A percentile compares a stretch with the other conserved stretches of the same genome.
These are phyloP conservation scores for Prosopocoilus inquinatus DNA, from an alignment of 2,888 invertebrate genomes.

Conservation along the genomic window DNA sequence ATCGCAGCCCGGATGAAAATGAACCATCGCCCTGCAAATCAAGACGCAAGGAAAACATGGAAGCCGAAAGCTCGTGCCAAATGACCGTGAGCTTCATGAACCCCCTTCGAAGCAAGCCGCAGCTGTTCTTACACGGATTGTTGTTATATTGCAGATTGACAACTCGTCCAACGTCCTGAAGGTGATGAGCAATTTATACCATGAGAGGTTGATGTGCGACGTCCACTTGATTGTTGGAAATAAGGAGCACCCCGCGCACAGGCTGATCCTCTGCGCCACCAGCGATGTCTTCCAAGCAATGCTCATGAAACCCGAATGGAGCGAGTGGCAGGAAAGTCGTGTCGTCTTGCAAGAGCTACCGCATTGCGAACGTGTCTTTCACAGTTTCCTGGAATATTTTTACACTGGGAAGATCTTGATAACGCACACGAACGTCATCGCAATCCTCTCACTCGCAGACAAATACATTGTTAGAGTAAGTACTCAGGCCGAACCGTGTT, in stretches of 20 bases:
- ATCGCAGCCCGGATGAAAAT: constrained; percentile 6
- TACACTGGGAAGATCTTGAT: constrained; percentile 90
- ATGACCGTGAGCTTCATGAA: constrained; percentile 21
- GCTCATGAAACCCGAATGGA: constrained; percentile 90
- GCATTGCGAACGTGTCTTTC: constrained; percentile 81
- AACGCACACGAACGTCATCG: constrained; percentile 79
- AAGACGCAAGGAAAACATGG: constrained; percentile 17
- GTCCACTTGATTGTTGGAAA: constrained; percentile 81
- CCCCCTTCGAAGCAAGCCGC: not conserved
- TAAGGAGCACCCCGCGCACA: constrained; percentile 81
- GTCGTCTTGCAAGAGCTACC: constrained; percentile 85
- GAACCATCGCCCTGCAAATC: constrained; percentile 20
- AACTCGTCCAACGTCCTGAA: constrained; percentile 79
- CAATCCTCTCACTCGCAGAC: constrained; percentile 85
- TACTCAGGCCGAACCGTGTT: not conserved
- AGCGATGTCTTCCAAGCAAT: constrained; percentile 92
- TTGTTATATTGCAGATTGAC: constrained; percentile 63
- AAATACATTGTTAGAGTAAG: constrained; percentile 88
- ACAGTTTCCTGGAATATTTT: constrained; percentile 80
- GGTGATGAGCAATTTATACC: constrained; percentile 80
- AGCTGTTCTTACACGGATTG: not conserved
- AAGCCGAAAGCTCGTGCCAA: constrained; percentile 27
- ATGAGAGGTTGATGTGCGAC: constrained; percentile 87
- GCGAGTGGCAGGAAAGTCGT: constrained; percentile 80
- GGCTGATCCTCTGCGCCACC: constrained; percentile 87